Conservation (phyloP, 2,888 invertebrate species). For the Limnephilus rhombicus region DNA sequence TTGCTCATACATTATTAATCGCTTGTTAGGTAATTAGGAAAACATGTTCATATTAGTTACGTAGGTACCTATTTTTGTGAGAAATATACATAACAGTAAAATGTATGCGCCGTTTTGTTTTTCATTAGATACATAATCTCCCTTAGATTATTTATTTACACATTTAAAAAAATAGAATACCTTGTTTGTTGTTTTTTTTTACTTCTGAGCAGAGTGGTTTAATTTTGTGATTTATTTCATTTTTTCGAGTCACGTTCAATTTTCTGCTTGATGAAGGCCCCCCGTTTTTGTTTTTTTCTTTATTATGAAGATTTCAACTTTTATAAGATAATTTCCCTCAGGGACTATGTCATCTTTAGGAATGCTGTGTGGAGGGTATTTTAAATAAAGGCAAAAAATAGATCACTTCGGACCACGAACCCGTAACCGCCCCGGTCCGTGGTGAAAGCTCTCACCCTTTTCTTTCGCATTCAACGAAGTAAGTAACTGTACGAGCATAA, state of each 20-base stretch:
- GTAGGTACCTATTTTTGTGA: neutral
- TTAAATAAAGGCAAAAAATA: neutral
- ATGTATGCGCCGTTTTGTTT: no score
- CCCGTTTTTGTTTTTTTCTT: no score
- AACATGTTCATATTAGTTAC: neutral
- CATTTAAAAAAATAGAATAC: no score
- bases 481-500: neutral
- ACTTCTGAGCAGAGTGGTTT: neutral
- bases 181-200: neutral
- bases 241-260: neutral
- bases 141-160: neutral
- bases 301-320: neutral
- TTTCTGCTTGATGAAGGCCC: neutral
- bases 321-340: neutral
- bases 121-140: no score
- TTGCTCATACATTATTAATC: constrained; percentile 44
- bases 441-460: neutral
- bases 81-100: neutral
- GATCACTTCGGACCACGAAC: no score
- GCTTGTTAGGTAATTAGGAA: constrained; percentile 28
- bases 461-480: neutral
- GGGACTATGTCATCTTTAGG: no score
- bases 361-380: no score
- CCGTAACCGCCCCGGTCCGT: neutral
- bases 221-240: neutral